Percentiles rank a stretch among this genome's conserved stretches.
phyloP scores from a whole-genome alignment of 2,113 vertebrate genomes.

The Cricetomys ansorgei region DNA sequence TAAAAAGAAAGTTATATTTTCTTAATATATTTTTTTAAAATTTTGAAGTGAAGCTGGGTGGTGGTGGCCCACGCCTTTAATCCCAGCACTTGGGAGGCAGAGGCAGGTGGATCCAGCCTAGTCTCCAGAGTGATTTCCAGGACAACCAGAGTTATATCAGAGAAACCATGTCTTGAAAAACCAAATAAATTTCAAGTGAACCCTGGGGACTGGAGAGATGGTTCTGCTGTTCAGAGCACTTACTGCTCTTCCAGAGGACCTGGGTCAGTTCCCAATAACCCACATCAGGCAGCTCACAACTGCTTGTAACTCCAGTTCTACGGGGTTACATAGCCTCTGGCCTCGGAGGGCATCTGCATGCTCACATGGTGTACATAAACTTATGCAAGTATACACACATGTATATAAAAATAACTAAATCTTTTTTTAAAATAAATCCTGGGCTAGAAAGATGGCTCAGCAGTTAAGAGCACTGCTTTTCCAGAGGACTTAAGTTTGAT shows the following conservation, averaged over 20 bases:
- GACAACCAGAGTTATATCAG: neutral
- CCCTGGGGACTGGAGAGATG: neutral
- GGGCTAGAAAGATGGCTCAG: neutral
- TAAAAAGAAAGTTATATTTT: too few relatives aligned
- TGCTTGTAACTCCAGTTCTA: neutral
- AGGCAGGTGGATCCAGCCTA: neutral
- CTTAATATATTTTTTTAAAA: too few relatives aligned
- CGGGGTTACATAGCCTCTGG: neutral
- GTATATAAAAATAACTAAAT: neutral
- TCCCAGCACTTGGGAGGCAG: neutral
- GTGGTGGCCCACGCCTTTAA: neutral
- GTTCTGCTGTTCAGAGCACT: neutral
- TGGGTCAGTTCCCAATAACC: neutral
- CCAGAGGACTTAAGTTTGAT: neutral
- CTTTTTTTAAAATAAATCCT: neutral
- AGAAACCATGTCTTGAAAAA: neutral
- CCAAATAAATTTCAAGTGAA: neutral
- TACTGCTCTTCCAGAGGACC: neutral
- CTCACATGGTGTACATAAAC: neutral
- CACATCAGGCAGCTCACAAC: neutral
- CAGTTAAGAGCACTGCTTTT: neutral
- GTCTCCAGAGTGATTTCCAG: neutral
- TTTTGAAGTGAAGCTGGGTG: too few relatives aligned
- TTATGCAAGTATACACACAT: neutral
- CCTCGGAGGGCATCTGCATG: neutral